A percentile compares a stretch with the other conserved stretches of the same genome.
Conservation (phyloP, 2,113 vertebrate species). For the Mohoua ochrocephala region DNA sequence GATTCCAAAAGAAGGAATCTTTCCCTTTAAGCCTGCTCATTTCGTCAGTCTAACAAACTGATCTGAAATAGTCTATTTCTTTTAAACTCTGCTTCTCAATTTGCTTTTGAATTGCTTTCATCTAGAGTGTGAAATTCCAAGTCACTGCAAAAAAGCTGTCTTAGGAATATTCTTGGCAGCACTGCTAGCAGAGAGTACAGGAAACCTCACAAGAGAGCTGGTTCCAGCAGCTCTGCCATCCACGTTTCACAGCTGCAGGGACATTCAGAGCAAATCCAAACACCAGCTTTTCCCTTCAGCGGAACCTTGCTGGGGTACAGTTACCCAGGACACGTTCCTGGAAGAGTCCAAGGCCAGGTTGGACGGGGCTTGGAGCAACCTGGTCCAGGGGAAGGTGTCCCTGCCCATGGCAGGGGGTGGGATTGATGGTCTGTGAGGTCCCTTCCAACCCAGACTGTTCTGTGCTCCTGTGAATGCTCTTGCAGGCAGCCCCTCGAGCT, state of each 20-base stretch:
- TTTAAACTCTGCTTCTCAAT: not conserved
- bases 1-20: not conserved
- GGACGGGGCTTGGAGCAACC: not conserved
- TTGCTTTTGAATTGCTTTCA: constrained; percentile 34
- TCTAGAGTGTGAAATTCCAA: constrained; percentile 42
- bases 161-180: constrained; percentile 37
- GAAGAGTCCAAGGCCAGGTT: not conserved
- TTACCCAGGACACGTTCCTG: not conserved
- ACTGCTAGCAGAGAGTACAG: constrained; percentile 12
- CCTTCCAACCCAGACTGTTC: not conserved
- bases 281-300: not conserved
- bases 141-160: not conserved
- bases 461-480: not conserved
- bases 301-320: not conserved
- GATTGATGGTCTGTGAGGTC: not conserved
- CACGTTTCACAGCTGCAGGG: constrained; percentile 20
- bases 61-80: not conserved
- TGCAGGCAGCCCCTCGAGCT: not conserved
- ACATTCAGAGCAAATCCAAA: not conserved
- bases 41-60: not conserved
- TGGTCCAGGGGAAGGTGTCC: not conserved
- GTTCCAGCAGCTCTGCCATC: constrained; percentile 46
- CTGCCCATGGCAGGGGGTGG: not conserved
- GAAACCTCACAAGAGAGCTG: constrained; percentile 4
- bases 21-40: not conserved